phyloP scores from a whole-genome alignment of 2,113 vertebrate genomes.

The Merops nubicus region DNA sequence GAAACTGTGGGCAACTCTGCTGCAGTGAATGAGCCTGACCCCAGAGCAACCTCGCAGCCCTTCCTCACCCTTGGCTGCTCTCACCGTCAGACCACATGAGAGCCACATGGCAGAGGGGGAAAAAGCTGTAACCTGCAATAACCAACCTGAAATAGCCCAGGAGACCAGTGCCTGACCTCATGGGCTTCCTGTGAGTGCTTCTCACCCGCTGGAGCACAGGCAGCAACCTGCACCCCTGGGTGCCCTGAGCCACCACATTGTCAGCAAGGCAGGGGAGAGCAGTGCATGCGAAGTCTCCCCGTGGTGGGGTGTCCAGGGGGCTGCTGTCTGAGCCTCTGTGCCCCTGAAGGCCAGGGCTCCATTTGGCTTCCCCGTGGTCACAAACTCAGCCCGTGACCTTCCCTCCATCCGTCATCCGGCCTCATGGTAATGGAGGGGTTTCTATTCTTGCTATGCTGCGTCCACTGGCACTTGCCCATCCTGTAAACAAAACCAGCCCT shows the following conservation, averaged over 20 bases:
- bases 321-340: neutral
- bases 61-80: constrained; percentile 43
- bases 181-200: neutral
- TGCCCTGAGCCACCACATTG: accelerated
- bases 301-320: neutral
- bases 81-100: neutral
- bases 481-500: constrained; percentile 75
- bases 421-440: constrained; percentile 68
- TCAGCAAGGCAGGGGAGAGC: neutral
- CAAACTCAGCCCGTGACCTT: constrained; percentile 54
- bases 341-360: neutral
- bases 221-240: neutral
- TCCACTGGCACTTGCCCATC: constrained; percentile 65
- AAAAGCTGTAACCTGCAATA: constrained; percentile 28
- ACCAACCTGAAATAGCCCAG: constrained; percentile 35
- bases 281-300: neutral
- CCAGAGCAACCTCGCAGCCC: neutral
- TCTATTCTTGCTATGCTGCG: constrained; percentile 72
- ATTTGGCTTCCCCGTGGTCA: neutral
- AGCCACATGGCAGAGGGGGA: neutral
- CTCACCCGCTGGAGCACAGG: neutral
- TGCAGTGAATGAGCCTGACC: neutral
- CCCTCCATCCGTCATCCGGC: constrained; percentile 46
- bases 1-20: neutral
- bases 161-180: neutral